Evolutionary conservation across 2,113 vertebrate genomes (phyloP).

Genomic region (Ciconia boyciana): DNA sequence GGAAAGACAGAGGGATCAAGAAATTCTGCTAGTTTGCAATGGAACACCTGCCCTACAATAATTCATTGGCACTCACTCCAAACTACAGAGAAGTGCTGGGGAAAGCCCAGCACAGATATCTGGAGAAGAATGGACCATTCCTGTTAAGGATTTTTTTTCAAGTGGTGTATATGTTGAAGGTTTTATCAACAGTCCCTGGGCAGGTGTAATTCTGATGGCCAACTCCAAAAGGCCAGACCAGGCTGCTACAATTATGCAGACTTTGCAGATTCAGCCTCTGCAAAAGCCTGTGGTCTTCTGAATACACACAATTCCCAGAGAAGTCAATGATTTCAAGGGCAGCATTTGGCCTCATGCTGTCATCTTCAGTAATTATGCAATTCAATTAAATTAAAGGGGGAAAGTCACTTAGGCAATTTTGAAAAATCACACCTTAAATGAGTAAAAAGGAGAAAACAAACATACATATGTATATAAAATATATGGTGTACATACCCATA

Average conservation of each 20-base stretch:
- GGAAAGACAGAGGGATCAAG: neutral
- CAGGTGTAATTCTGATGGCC: neutral
- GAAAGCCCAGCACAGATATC: neutral
- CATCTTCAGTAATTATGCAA: neutral
- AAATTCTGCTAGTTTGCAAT: neutral
- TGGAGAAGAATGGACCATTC: neutral
- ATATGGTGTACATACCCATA: neutral
- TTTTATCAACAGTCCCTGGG: neutral
- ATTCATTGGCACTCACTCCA: neutral
- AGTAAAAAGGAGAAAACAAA: neutral
- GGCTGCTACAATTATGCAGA: neutral
- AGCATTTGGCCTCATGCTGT: neutral
- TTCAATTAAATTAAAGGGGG: neutral
- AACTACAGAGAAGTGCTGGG: neutral
- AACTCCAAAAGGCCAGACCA: neutral
- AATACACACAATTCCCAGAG: neutral
- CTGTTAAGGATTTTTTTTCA: neutral
- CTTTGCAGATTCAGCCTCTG: neutral
- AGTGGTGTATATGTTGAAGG: neutral
- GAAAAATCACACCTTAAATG: neutral
- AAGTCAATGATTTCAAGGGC: neutral
- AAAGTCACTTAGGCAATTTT: neutral
- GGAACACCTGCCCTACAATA: neutral
- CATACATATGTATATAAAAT: neutral
- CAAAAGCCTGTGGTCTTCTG: neutral